phyloP scores from a whole-genome alignment of 2,888 invertebrate genomes.

The Eupithecia exiguata region DNA sequence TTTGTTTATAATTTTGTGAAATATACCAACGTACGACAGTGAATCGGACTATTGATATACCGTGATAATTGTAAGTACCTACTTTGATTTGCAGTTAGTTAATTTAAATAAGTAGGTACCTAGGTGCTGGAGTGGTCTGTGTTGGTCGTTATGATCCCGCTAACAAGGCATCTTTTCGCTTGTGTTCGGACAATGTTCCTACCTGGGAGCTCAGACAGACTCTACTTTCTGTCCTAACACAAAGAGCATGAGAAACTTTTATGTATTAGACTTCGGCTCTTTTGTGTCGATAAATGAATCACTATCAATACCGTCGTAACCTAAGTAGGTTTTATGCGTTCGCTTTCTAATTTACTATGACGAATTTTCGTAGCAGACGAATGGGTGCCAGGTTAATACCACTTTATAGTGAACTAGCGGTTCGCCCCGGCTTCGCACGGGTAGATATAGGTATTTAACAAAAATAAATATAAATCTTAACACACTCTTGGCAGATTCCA shows the following conservation, averaged over 20 bases:
- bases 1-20: constrained; percentile 26
- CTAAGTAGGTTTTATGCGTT: constrained; percentile 49
- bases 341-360: constrained; percentile 80
- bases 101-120: neutral
- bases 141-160: constrained; percentile 3
- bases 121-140: neutral
- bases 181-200: constrained; percentile 25
- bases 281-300: constrained; percentile 34
- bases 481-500: too few relatives aligned
- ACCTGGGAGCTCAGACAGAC: constrained; percentile 2
- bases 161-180: neutral
- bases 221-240: constrained; percentile 7
- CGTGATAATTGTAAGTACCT: constrained; percentile 42
- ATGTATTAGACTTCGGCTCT: constrained; percentile 20
- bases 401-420: constrained; percentile 55
- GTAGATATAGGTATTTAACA: too few relatives aligned
- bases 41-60: constrained; percentile 21
- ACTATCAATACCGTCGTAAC: constrained; percentile 39
- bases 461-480: too few relatives aligned
- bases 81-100: constrained; percentile 31
- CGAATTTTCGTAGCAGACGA: constrained; percentile 67
- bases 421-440: too few relatives aligned
- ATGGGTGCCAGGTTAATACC: constrained; percentile 45
- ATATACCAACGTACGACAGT: constrained; percentile 4
- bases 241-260: constrained; percentile 25